These are phyloP conservation scores for Seriola rivoliana DNA, from an alignment of 2,113 vertebrate species.

Conservation along the genomic window DNA sequence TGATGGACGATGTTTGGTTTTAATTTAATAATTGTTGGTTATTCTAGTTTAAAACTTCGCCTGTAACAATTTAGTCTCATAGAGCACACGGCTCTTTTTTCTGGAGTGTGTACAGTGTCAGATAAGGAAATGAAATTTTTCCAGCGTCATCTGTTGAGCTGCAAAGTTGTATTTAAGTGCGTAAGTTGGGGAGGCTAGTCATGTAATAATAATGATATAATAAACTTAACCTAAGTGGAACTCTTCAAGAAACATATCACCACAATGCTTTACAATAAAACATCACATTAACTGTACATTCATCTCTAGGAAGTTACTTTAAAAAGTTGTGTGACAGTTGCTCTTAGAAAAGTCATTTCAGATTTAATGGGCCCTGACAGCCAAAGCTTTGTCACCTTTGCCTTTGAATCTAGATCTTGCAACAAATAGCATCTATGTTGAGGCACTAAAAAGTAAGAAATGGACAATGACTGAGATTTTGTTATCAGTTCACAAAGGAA, in stretches of 20 bases:
- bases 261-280: not conserved
- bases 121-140: not conserved
- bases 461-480: too few species aligned
- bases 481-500: not conserved
- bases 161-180: not conserved
- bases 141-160: conserved; percentile 5
- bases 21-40: not conserved
- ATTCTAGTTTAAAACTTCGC: not conserved
- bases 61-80: not conserved
- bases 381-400: too few species aligned
- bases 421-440: too few species aligned
- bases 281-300: not conserved
- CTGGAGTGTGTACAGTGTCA: not conserved
- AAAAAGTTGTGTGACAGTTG: too few species aligned
- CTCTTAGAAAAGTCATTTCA: too few species aligned
- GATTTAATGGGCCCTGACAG: too few species aligned
- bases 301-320: too few species aligned
- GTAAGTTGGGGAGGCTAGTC: not conserved
- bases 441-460: too few species aligned
- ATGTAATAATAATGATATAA: not conserved
- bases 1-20: not conserved
- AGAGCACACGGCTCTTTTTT: not conserved
- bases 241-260: not conserved
- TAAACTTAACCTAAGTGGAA: not conserved
- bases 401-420: too few species aligned